Conservation (phyloP, 2,113 vertebrate species). For the Chunga burmeisteri region DNA sequence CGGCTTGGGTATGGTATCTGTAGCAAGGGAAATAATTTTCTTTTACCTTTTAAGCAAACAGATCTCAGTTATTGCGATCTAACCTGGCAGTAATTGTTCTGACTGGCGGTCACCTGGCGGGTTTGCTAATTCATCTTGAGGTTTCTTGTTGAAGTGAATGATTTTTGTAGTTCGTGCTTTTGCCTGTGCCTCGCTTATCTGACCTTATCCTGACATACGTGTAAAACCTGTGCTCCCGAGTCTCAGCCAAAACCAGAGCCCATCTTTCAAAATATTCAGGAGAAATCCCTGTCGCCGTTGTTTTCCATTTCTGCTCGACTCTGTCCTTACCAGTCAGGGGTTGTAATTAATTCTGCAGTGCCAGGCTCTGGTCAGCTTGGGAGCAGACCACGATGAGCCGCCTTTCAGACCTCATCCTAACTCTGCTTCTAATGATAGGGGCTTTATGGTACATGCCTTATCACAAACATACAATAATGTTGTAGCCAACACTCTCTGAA, state of each 20-base stretch:
- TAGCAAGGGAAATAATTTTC: not conserved
- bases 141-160: not conserved
- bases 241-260: not conserved
- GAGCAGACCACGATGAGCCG: not conserved
- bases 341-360: not conserved
- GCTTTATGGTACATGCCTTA: not conserved
- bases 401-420: not conserved
- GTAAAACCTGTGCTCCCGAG: not conserved
- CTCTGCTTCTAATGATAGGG: not conserved
- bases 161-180: not conserved
- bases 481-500: not conserved
- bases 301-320: not conserved
- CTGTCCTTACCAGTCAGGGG: too few relatives aligned
- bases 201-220: fast-evolving
- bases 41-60: not conserved
- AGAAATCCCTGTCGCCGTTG: not conserved
- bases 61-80: not conserved
- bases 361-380: not conserved
- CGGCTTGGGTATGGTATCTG: not conserved
- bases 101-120: not conserved
- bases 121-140: not conserved
- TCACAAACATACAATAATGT: not conserved
- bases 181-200: not conserved
- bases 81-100: not conserved
- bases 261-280: not conserved